phyloP scores from a whole-genome alignment of 2,888 invertebrate genomes.

The Buathra laborator region DNA sequence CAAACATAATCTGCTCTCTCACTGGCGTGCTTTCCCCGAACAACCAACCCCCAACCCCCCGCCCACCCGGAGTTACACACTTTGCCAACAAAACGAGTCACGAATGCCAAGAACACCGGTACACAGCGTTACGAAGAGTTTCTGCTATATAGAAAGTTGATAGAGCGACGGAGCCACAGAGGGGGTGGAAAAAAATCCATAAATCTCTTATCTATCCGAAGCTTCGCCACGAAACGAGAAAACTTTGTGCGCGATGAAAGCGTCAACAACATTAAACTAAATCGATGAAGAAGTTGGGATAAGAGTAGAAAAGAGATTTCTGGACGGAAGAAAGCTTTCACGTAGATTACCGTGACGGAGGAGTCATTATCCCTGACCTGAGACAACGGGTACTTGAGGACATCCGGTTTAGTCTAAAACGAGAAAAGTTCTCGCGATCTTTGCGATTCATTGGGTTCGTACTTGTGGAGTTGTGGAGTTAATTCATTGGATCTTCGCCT shows the following conservation, averaged over 20 bases:
- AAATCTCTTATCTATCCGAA: conserved; percentile 55
- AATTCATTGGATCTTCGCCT: conserved; percentile 7
- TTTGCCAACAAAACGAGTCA: conserved; percentile 57
- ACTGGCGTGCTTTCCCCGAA: not conserved
- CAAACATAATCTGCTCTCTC: conserved; percentile 62
- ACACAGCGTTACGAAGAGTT: not conserved
- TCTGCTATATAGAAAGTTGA: too few relatives aligned
- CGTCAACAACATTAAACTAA: conserved; percentile 64
- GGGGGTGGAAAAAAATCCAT: conserved; percentile 50
- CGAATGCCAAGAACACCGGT: conserved; percentile 33
- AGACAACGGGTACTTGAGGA: conserved; percentile 1
- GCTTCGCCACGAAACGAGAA: conserved; percentile 55
- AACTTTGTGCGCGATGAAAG: conserved; percentile 60
- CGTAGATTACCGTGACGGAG: conserved; percentile 44
- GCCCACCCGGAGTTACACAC: conserved; percentile 46
- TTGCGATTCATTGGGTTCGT: not conserved
- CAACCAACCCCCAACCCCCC: too few relatives aligned
- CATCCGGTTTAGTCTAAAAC: not conserved
- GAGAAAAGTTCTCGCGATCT: conserved; percentile 14
- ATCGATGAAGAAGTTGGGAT: conserved; percentile 53
- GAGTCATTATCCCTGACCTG: conserved; percentile 62
- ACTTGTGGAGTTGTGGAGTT: not conserved
- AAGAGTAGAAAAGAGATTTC: not conserved
- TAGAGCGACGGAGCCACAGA: not conserved
- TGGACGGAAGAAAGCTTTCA: conserved; percentile 40